phyloP scores from a whole-genome alignment of 2,888 invertebrate species.

The Platycheirus rosarum region DNA sequence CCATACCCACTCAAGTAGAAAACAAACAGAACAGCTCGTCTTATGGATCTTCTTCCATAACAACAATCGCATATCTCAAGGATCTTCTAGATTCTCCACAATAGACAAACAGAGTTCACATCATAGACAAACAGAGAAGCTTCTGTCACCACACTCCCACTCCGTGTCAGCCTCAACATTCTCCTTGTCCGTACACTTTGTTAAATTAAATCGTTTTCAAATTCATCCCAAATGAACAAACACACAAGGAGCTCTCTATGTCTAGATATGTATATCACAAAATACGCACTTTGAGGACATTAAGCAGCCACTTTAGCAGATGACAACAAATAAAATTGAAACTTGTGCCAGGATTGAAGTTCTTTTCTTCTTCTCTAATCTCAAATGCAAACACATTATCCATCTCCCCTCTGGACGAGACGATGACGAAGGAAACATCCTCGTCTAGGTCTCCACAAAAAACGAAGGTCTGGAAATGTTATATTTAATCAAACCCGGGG shows the following conservation, averaged over 20 bases:
- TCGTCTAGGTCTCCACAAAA: slow-evolving; percentile 13
- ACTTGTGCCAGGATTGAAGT: slow-evolving; percentile 43
- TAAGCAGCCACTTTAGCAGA: slow-evolving; percentile 65
- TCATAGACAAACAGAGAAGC: slow-evolving; percentile 30
- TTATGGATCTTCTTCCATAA: slow-evolving; percentile 14
- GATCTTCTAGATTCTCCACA: slow-evolving; percentile 34
- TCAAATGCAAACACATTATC: slow-evolving; percentile 73
- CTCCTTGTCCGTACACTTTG: slow-evolving; percentile 54
- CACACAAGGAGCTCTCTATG: background rate
- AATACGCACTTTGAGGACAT: slow-evolving; percentile 57
- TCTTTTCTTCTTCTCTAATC: slow-evolving; percentile 49
- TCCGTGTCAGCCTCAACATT: background rate
- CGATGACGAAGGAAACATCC: slow-evolving; percentile 4
- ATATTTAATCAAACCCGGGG: slow-evolving; percentile 61
- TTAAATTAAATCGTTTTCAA: slow-evolving; percentile 71
- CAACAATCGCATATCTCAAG: slow-evolving; percentile 53
- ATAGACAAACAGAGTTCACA: slow-evolving; percentile 15
- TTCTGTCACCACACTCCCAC: slow-evolving; percentile 4
- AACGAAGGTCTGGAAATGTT: slow-evolving; percentile 49
- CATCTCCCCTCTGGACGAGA: too few species aligned
- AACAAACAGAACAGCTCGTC: slow-evolving; percentile 26
- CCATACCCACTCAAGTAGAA: slow-evolving; percentile 16
- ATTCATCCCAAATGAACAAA: slow-evolving; percentile 53
- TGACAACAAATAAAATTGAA: slow-evolving; percentile 67
- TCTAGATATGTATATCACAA: background rate